These are phyloP conservation scores for Aphelenchoides avenae DNA, from an alignment of 1,140 invertebrate genomes.

Conservation along the genomic window DNA sequence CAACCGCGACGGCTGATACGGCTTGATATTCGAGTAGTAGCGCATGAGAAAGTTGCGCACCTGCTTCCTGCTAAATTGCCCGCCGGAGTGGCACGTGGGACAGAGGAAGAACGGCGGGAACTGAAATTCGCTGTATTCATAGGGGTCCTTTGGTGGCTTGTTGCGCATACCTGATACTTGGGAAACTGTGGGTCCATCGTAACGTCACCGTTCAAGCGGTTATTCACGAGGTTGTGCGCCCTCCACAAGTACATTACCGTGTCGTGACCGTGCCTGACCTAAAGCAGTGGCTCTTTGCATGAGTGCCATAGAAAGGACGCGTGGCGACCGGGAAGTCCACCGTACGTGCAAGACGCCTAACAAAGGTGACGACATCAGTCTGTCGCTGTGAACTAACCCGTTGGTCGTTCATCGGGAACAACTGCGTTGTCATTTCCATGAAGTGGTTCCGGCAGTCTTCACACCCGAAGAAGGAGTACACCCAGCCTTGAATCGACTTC, in stretches of 20 bases:
- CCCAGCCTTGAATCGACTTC: conserved; percentile 57
- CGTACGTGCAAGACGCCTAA: too few relatives aligned
- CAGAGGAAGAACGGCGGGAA: conserved; percentile 58
- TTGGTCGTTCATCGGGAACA: conserved; percentile 57
- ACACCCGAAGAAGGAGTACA: conserved; percentile 58
- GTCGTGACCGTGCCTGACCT: conserved; percentile 53
- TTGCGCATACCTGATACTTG: too few relatives aligned
- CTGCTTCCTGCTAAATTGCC: conserved; percentile 55
- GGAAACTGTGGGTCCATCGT: conserved; percentile 59
- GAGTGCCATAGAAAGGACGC: too few relatives aligned
- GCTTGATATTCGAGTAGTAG: too few relatives aligned
- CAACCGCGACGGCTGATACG: too few relatives aligned
- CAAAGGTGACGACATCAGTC: conserved; percentile 1
- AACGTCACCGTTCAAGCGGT: conserved; percentile 50
- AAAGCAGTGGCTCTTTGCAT: conserved; percentile 13
- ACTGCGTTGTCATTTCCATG: conserved; percentile 58
- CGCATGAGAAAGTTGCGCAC: conserved; percentile 57
- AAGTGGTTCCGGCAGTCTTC: conserved; percentile 53
- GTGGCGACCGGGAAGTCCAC: too few relatives aligned
- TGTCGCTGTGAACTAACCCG: conserved; percentile 39
- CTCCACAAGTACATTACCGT: conserved; percentile 58
- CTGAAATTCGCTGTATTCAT: too few relatives aligned
- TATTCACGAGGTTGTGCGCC: conserved; percentile 59
- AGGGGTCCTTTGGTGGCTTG: too few relatives aligned
- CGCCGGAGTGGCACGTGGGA: conserved; percentile 55